A percentile compares a stretch with the other conserved stretches of the same genome.
Evolutionary conservation across 1,140 invertebrate species (phyloP).

Genomic region (Andrena cerasifolii): DNA sequence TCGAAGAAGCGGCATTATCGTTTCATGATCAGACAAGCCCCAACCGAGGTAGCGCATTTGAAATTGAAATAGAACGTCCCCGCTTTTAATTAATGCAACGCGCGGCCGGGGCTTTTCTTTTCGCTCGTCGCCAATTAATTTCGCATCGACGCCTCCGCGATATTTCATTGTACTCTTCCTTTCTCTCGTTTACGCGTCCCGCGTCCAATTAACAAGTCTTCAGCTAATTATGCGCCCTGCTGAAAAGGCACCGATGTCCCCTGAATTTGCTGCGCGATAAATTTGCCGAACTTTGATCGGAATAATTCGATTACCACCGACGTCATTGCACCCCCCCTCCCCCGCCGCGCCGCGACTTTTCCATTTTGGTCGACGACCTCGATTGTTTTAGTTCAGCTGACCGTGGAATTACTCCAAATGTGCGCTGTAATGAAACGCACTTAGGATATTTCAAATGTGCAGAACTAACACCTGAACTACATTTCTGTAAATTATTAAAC

Average conservation of each 20-base stretch:
- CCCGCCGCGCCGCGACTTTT: too few species aligned
- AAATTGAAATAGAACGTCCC: slow-evolving; percentile 63
- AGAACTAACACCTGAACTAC: too few species aligned
- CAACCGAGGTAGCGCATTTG: slow-evolving; percentile 47
- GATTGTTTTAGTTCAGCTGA: too few species aligned
- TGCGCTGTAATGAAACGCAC: too few species aligned
- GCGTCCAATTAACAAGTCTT: slow-evolving; percentile 35
- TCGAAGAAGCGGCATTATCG: slow-evolving; percentile 57
- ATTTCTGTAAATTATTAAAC: too few species aligned
- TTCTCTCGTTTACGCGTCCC: not conserved
- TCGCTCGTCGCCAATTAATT: slow-evolving; percentile 35
- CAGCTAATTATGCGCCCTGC: slow-evolving; percentile 9
- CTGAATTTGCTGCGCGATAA: not conserved
- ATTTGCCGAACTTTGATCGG: not conserved
- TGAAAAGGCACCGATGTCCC: not conserved
- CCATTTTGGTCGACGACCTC: too few species aligned
- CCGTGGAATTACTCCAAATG: too few species aligned
- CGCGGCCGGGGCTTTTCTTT: not conserved
- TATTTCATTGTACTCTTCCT: slow-evolving; percentile 13
- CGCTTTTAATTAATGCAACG: slow-evolving; percentile 52
- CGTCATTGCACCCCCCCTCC: too few species aligned
- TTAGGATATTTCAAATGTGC: too few species aligned
- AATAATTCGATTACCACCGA: not conserved
- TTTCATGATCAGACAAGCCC: slow-evolving; percentile 48
- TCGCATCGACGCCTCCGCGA: slow-evolving; percentile 7